Base-by-base conservation (phyloP, 2,888 invertebrate genomes). In the Heliconius aoede region DNA sequence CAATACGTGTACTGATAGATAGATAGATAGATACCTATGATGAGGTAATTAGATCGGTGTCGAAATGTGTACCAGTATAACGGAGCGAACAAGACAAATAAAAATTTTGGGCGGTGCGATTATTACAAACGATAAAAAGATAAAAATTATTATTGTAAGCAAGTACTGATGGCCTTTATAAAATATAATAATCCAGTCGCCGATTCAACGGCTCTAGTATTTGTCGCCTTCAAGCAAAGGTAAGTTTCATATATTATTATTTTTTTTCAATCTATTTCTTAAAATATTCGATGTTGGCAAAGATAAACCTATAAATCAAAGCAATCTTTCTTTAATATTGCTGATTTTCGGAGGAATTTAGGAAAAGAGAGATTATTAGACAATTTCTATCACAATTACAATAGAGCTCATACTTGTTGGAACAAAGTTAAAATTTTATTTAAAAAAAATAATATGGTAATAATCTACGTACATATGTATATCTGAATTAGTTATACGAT, bases 151-250 rank as follows among this genome's bases (percentile, higher is more conserved):
- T 21, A 24, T n/a, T n/a, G n/a, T n/a, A n/a, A n/a, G n/a, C 51
- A 55, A 67, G 24, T 24, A 51, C 26, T 36, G 64, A n/a, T n/a
- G 21, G 67, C 46, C 72, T 69, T 73, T 32, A 46, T 64, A 74
- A 36, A 75, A 77, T 40, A 24, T 46, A 46, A 55, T 68, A 76
- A 72, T 76, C 72, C 72, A 79, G 77, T 79, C 62, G 76, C 67
- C 64, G 72, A 24, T 61, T 24, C 30, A 58, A 40, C 67, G 72
- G 71, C 55, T 18, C 30, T 55, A 18, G 61, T 32, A 73, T 58
- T 76, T 72, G 79, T 76, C 73, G 79, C 73, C 76, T 74, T 26
- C 60, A 18, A 74, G 46, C 8, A 28, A 77, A 68, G 79, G 79
- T 79, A 69, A 76, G 78, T 30, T 32, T 36, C 62, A 8, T 64